Evolutionary conservation across 2,113 vertebrate species (phyloP).

Genomic region (Pantherophis guttatus): DNA sequence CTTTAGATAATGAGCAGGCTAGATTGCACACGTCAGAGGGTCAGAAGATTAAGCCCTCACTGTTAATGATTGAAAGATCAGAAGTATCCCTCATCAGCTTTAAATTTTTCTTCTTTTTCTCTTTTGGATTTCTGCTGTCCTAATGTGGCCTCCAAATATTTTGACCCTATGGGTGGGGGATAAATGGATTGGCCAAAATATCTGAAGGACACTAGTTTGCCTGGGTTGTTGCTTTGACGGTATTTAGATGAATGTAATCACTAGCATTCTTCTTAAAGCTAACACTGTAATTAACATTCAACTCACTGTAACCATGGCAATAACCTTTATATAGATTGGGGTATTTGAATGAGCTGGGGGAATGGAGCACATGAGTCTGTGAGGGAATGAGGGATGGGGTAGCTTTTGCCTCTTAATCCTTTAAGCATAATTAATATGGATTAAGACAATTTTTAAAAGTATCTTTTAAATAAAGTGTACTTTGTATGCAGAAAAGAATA

Average conservation of each 20-base stretch:
- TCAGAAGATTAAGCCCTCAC: not conserved
- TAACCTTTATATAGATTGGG: not conserved
- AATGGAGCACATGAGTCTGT: not conserved
- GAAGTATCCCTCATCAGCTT: not conserved
- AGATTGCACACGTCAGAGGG: not conserved
- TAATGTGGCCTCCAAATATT: not conserved
- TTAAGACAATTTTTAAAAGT: not conserved
- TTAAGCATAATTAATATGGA: not conserved
- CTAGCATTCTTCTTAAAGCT: not conserved
- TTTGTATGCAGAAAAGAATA: not conserved
- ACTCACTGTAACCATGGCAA: not conserved
- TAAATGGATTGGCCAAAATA: not conserved
- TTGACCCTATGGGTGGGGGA: not conserved
- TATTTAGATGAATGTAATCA: not conserved
- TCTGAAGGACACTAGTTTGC: not conserved
- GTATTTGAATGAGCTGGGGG: not conserved
- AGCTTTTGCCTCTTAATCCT: not conserved
- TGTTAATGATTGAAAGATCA: not conserved
- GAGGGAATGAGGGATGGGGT: not conserved
- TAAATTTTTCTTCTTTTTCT: not conserved
- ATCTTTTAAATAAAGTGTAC: not conserved
- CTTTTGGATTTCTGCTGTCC: too few species aligned
- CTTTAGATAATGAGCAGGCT: not conserved
- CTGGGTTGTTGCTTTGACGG: not conserved
- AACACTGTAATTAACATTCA: not conserved